Conservation (phyloP, 2,113 vertebrate genomes). For the Carlito syrichta region DNA sequence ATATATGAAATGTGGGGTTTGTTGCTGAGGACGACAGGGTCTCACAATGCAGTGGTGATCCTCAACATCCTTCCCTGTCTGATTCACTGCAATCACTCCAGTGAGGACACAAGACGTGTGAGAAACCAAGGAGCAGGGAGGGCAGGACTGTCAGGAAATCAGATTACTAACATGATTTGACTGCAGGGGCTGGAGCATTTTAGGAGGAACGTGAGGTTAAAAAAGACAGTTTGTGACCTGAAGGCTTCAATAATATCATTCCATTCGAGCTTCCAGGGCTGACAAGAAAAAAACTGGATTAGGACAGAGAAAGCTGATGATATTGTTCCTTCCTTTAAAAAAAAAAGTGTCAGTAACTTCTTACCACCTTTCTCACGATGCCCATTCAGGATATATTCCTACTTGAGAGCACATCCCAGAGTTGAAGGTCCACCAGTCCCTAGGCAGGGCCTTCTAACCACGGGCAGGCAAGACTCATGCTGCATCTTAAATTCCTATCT, state of each 20-base stretch:
- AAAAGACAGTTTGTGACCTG: slow-evolving; percentile 12
- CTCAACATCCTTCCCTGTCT: neutral
- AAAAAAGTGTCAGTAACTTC: neutral
- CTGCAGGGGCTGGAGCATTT: neutral
- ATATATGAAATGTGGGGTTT: neutral
- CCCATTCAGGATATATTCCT: slow-evolving; percentile 19
- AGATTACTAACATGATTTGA: neutral
- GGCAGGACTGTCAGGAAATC: neutral
- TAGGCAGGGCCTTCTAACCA: neutral
- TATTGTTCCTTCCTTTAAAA: slow-evolving; percentile 52
- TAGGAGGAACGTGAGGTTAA: neutral
- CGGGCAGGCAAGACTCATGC: neutral
- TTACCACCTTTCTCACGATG: slow-evolving; percentile 29
- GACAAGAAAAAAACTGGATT: slow-evolving; percentile 35
- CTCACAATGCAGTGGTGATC: rapidly evolving
- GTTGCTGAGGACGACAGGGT: rapidly evolving
- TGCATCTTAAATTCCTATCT: slow-evolving; percentile 32
- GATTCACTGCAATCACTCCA: rapidly evolving
- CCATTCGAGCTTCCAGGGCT: neutral
- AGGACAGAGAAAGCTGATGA: slow-evolving; percentile 21
- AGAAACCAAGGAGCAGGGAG: neutral
- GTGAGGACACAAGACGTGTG: neutral
- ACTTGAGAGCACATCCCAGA: neutral
- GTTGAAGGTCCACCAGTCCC: neutral
- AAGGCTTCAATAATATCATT: slow-evolving; percentile 26